Base-by-base conservation (phyloP, 2,797 vertebrate species). In the Pelochelys cantorii region DNA sequence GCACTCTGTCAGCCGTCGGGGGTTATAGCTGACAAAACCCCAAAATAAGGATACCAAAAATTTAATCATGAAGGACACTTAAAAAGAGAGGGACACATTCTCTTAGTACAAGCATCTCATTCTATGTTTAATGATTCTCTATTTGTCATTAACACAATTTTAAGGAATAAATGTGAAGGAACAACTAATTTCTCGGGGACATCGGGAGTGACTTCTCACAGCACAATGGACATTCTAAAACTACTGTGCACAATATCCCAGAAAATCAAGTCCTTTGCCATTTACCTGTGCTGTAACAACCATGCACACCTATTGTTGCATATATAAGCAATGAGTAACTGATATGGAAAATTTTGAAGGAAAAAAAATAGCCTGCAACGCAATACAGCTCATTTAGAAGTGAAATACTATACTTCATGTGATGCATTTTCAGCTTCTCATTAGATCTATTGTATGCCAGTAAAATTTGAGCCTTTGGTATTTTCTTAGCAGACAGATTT, bases 1-100 rank as follows among this genome's bases (percentile, higher is more conserved):
- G 42, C 42, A 48, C 42, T 48, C 42, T 48, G 42, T 48, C 42
- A 8, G 42, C 22, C 87, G 79, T 42, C 48, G 4, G 81, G 29
- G 53, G 25, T 15, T 0, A 0, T 59, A 17, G 14, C 11, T n/a
- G 65, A 90, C n/a, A 85, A 2, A 79, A 29, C 79, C 81, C 20
- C 7, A 93, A 82, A 93, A 54, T 13, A 83, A 77, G 10, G 6
- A 31, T 31, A 65, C 13, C 14, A 84, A 85, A 54, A 89, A 84
- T 85, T 86, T 79, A 84, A 29, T 57, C 85, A 84, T 22, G 5
- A 79, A 10, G 9, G 52, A 80, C 0, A 0, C 78, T n/a, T 5
- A 6, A 85, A 84, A 78, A 31, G 11, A 62, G 6, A 42, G 18
- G 22, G 12, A 2, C 53, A 68, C 71, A 83, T 27, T 25, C 87